phyloP scores from a whole-genome alignment of 2,797 vertebrate genomes.

The Poliocrania exsul region DNA sequence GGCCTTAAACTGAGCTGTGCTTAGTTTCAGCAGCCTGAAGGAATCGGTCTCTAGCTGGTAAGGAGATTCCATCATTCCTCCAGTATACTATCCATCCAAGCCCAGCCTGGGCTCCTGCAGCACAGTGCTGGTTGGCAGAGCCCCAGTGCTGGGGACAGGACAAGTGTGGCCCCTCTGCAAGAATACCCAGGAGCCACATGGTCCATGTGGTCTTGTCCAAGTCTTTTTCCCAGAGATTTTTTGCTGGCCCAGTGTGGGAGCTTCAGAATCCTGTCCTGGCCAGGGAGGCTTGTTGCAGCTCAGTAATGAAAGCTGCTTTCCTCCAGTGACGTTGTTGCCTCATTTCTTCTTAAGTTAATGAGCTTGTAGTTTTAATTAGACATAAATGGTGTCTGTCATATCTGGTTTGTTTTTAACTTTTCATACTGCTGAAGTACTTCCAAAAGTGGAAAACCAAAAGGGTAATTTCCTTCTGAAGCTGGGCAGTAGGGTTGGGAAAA shows the following conservation, averaged over 20 bases:
- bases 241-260: background rate
- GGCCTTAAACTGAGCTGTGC: background rate
- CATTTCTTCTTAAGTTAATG: slow-evolving; percentile 9
- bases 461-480: background rate
- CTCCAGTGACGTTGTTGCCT: background rate
- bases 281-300: background rate
- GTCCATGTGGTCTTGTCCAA: background rate
- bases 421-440: background rate
- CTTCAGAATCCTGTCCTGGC: background rate
- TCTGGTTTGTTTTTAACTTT: background rate
- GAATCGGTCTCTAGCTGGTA: background rate
- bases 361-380: slow-evolving; percentile 35
- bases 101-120: background rate
- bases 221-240: background rate
- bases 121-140: background rate
- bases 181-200: background rate
- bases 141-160: accelerated
- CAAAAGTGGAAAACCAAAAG: background rate
- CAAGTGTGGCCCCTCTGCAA: background rate
- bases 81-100: accelerated
- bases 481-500: background rate
- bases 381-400: background rate
- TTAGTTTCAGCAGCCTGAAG: background rate
- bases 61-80: background rate
- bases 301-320: slow-evolving; percentile 26